Base-by-base conservation (phyloP, 2,888 invertebrate species). In the Siphlonurus alternatus region DNA sequence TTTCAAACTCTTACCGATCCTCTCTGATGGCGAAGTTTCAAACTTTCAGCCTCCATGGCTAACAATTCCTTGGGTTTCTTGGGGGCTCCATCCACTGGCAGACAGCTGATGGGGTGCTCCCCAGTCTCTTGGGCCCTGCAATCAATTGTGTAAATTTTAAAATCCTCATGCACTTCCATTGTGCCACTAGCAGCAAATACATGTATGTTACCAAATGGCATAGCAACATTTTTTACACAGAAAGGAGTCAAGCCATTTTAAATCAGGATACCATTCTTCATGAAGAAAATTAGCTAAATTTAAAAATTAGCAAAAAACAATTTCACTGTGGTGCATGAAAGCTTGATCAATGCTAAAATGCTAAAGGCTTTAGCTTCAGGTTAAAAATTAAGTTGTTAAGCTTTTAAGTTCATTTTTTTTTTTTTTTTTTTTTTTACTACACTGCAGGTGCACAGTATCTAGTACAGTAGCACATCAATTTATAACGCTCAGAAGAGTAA, bases 81-180 rank as follows among this genome's bases (percentile, higher is more conserved):
- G 0, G 86, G 83, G 5, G 86, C 80, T 15, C 80, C 82, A 1
- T 79, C 83, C 0, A 86, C 70, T 0, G 92, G 85, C 18, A 82
- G 72, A 71, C 93, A 93, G 69, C 83, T 85, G 24, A 93, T 89
- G 23, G 81, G 77, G 70, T 89, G 85, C 73, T 91, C 90, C 19
- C 84, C 87, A 2, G 85, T 83, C 69, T 89, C 88, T 71, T 85
- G 84, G 0, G 89, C 85, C 70, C 74, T 74, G 64, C 22, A 66
- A 69, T 22, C 10, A 19, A 63, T n/a, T 53, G 15, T 20, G 2
- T 1, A 22, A n/a, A n/a, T n/a, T n/a, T n/a, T n/a, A n/a, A n/a
- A n/a, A n/a, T n/a, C n/a, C n/a, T n/a, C n/a, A n/a, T n/a, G n/a
- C n/a, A n/a, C n/a, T n/a, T n/a, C n/a, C n/a, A n/a, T n/a, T n/a